Percentiles rank a stretch among this genome's conserved stretches.
Evolutionary conservation across 2,797 vertebrate genomes (phyloP).

Genomic region (Typhlichthys eigenmanni): DNA sequence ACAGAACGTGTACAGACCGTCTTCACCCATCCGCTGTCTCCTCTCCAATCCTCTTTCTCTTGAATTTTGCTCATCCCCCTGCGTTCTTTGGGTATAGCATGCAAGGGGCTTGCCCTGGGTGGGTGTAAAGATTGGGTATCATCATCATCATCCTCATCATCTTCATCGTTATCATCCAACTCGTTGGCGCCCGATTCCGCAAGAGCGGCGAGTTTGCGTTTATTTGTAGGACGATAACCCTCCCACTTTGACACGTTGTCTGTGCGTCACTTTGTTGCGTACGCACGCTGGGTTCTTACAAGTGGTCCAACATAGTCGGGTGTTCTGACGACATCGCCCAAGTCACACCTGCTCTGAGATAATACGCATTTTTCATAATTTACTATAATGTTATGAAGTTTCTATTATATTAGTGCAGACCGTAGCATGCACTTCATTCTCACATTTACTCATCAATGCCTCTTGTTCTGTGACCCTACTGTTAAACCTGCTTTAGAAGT

Average conservation of each 20-base stretch:
- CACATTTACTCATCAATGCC: too few relatives aligned
- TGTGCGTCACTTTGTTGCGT: constrained; percentile 76
- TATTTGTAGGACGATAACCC: constrained; percentile 79
- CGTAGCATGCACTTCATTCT: too few relatives aligned
- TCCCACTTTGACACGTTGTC: constrained; percentile 77
- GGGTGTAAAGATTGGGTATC: constrained; percentile 15
- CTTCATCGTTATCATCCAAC: constrained; percentile 37
- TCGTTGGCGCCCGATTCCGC: constrained; percentile 43
- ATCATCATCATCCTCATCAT: too few relatives aligned
- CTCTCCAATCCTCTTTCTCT: not conserved
- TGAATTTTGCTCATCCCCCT: constrained; percentile 1
- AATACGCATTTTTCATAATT: not conserved
- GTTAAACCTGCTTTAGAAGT: not conserved
- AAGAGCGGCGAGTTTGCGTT: constrained; percentile 45
- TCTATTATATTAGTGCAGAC: too few relatives aligned
- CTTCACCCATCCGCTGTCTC: constrained; percentile 6
- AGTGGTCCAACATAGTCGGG: constrained; percentile 49
- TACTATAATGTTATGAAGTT: not conserved
- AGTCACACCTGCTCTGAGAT: constrained; percentile 20
- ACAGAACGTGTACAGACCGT: constrained; percentile 8
- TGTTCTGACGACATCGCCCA: constrained; percentile 25
- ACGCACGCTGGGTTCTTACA: constrained; percentile 35
- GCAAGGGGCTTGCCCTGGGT: constrained; percentile 9
- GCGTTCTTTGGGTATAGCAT: not conserved
- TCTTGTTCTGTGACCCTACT: constrained; percentile 15